Evolutionary conservation across 1,140 invertebrate genomes (phyloP).

Genomic region (Bombus turneri): DNA sequence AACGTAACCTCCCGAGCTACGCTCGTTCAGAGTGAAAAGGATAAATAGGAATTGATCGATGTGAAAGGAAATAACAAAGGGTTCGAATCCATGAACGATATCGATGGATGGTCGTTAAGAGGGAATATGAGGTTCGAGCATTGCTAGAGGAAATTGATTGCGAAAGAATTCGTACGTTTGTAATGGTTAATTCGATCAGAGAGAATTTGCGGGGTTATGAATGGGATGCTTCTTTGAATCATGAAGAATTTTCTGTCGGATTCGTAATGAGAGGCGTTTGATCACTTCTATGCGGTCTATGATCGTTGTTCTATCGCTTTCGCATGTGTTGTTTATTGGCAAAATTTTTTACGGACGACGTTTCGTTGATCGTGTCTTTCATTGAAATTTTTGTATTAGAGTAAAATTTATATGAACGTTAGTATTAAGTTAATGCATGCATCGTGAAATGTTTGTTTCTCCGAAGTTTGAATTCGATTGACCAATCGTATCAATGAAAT

Average conservation of each 20-base stretch:
- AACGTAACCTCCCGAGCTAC: neutral
- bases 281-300: neutral
- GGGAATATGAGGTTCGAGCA: neutral
- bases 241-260: neutral
- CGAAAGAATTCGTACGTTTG: neutral
- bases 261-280: neutral
- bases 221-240: neutral
- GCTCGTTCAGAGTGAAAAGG: too few relatives aligned
- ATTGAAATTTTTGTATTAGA: too few relatives aligned
- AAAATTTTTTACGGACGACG: neutral
- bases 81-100: neutral
- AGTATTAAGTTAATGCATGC: too few relatives aligned
- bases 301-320: neutral
- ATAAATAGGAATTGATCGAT: constrained; percentile 17
- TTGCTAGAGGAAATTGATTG: neutral
- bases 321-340: neutral
- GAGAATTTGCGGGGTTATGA: neutral
- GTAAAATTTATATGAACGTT: too few relatives aligned
- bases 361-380: too few relatives aligned
- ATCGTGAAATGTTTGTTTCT: too few relatives aligned
- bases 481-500: too few relatives aligned
- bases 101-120: neutral
- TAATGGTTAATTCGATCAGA: neutral
- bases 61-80: neutral
- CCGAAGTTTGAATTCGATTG: too few relatives aligned